phyloP scores from a whole-genome alignment of 2,888 invertebrate species.

The Oscheius onirici region DNA sequence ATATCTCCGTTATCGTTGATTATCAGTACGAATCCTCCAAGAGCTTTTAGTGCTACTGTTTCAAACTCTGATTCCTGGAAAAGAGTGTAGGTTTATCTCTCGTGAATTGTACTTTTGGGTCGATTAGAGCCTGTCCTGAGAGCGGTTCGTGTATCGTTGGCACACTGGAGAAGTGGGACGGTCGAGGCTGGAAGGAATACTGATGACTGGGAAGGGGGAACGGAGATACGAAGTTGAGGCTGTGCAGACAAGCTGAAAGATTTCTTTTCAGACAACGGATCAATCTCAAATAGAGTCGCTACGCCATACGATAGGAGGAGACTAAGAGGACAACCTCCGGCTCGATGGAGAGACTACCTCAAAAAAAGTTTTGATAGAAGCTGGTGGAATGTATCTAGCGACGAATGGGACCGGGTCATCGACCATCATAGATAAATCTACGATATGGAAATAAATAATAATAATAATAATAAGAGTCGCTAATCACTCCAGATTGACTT shows the following conservation, averaged over 20 bases:
- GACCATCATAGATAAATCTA: too few species aligned
- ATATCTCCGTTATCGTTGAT: slow-evolving; percentile 95
- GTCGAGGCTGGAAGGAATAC: slow-evolving; percentile 42
- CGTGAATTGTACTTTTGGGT: slow-evolving; percentile 10
- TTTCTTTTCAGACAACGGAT: not conserved
- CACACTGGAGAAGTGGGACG: slow-evolving; percentile 27
- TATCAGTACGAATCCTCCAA: slow-evolving; percentile 98
- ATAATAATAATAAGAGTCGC: too few species aligned
- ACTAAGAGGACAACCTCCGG: too few species aligned
- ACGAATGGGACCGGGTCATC: too few species aligned
- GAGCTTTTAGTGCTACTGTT: slow-evolving; percentile 77
- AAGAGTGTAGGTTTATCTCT: not conserved
- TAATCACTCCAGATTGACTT: too few species aligned
- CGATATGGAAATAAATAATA: too few species aligned
- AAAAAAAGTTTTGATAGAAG: too few species aligned
- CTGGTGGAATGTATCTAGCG: too few species aligned
- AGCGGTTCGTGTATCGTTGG: slow-evolving; percentile 57
- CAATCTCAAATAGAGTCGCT: too few species aligned
- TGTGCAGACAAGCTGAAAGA: slow-evolving; percentile 50
- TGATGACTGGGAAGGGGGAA: slow-evolving; percentile 46
- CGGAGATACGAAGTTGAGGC: slow-evolving; percentile 30
- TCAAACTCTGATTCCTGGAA: slow-evolving; percentile 62
- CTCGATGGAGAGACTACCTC: too few species aligned
- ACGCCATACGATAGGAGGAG: too few species aligned
- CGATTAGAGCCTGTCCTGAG: slow-evolving; percentile 51